These are phyloP conservation scores for Nesospiza acunhae DNA, from an alignment of 2,113 vertebrate genomes.

Conservation along the genomic window DNA sequence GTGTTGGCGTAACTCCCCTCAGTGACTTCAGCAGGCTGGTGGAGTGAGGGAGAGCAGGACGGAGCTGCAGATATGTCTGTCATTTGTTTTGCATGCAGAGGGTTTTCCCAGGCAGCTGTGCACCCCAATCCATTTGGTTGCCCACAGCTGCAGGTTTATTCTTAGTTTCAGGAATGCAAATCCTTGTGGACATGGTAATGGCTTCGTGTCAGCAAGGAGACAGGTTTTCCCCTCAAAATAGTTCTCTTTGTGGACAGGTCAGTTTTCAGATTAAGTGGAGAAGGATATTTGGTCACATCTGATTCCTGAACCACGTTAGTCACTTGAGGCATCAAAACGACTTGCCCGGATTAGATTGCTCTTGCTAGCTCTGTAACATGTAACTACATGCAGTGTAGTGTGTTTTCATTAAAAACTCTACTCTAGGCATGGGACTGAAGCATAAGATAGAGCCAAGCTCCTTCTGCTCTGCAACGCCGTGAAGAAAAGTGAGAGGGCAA, in stretches of 20 bases:
- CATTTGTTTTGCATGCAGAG: not conserved
- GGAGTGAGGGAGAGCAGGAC: not conserved
- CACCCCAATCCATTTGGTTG: not conserved
- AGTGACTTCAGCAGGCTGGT: not conserved
- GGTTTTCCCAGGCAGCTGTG: not conserved
- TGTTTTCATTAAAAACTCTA: not conserved
- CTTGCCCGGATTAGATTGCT: not conserved
- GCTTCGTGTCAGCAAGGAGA: not conserved
- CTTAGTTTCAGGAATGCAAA: not conserved
- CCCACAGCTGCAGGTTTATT: constrained; percentile 32
- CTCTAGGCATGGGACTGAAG: not conserved
- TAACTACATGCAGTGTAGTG: fast-evolving
- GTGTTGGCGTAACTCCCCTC: fast-evolving
- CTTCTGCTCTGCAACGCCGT: not conserved
- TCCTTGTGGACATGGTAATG: not conserved
- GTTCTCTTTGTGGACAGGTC: not conserved
- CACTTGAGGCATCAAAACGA: not conserved
- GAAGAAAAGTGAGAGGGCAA: not conserved
- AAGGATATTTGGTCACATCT: not conserved
- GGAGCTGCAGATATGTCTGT: not conserved
- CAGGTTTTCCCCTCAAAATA: not conserved
- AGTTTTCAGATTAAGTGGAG: not conserved
- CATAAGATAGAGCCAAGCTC: not conserved
- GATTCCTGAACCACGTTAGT: not conserved
- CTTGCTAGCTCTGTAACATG: not conserved